phyloP scores from a whole-genome alignment of 2,797 vertebrate genomes.

The Sebastes paucispinis region DNA sequence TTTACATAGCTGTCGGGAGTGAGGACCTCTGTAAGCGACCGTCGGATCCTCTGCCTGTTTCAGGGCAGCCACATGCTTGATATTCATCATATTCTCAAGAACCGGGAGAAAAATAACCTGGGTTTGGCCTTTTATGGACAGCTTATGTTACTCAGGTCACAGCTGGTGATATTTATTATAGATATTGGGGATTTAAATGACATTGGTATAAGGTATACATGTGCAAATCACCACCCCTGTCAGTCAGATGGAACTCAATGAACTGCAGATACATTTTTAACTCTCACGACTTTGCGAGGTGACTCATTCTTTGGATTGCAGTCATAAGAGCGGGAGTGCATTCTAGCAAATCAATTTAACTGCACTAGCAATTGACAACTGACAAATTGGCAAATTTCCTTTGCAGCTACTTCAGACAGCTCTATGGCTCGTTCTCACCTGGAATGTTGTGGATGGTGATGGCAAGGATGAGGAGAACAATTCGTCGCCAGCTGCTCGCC shows the following conservation, averaged over 20 bases:
- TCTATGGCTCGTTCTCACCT: constrained; percentile 77
- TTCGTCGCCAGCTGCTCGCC: constrained; percentile 88
- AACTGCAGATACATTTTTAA: not conserved
- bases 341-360: not conserved
- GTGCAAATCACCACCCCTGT: too few species aligned
- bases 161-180: too few species aligned
- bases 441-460: constrained; percentile 98
- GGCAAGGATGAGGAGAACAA: constrained; percentile 91
- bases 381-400: not conserved
- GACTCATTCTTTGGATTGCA: not conserved
- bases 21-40: too few species aligned
- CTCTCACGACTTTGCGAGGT: not conserved
- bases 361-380: not conserved
- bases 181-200: too few species aligned
- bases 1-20: too few species aligned
- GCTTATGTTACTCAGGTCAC: too few species aligned
- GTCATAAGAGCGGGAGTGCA: not conserved
- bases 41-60: too few species aligned
- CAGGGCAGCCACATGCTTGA: too few species aligned
- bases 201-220: too few species aligned
- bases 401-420: not conserved
- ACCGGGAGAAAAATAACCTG: too few species aligned
- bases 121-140: too few species aligned
- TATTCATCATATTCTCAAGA: too few species aligned
- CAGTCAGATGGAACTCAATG: not conserved